These are phyloP conservation scores for Motacilla alba DNA, from an alignment of 2,113 vertebrate species.

Conservation along the genomic window DNA sequence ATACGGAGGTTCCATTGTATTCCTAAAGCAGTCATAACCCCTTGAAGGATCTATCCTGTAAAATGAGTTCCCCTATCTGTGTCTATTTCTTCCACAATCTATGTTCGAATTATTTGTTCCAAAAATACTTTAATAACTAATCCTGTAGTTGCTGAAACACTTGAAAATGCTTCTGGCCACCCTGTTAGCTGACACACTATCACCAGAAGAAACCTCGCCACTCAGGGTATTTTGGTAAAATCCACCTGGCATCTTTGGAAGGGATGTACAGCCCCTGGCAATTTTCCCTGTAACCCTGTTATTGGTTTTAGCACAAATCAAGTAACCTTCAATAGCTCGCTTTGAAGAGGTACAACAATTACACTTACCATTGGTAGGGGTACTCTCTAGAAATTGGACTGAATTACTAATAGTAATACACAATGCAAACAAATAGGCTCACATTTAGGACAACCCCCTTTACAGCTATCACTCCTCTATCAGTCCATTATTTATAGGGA, in stretches of 20 bases:
- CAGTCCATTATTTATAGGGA: background rate
- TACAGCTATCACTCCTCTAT: too few relatives aligned
- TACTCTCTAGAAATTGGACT: background rate
- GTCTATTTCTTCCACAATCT: background rate
- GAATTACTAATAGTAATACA: background rate
- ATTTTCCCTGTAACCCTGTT: background rate
- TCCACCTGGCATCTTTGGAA: background rate
- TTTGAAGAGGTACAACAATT: background rate
- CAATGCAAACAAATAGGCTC: background rate
- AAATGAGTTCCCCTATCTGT: background rate
- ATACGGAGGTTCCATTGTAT: background rate
- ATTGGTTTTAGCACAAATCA: background rate
- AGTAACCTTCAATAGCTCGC: background rate
- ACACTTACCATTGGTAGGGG: background rate
- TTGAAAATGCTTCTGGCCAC: background rate
- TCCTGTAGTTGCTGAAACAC: background rate
- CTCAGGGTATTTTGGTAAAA: background rate
- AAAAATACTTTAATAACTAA: background rate
- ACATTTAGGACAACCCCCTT: background rate
- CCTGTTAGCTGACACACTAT: background rate
- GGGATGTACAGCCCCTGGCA: background rate
- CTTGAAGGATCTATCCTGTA: background rate
- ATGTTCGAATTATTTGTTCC: background rate
- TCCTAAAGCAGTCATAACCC: background rate
- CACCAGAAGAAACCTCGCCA: background rate